phyloP scores from a whole-genome alignment of 2,113 vertebrate genomes.

The Neoarius graeffei region DNA sequence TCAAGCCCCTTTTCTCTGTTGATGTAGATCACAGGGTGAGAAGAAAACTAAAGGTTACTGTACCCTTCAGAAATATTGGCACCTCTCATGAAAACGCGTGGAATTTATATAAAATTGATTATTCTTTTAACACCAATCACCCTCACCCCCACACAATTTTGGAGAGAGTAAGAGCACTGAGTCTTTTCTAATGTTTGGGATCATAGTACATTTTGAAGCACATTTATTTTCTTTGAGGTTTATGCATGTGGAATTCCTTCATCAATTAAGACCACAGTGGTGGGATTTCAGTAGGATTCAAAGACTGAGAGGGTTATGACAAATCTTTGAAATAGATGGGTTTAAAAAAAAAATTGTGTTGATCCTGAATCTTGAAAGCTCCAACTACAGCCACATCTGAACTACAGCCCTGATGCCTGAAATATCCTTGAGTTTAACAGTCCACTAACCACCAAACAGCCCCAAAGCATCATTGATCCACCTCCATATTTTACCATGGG shows the following conservation, averaged over 20 bases:
- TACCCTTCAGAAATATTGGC: not conserved
- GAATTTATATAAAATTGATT: no score
- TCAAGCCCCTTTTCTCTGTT: slow-evolving; percentile 86
- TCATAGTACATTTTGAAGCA: not conserved
- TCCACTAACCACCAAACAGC: not conserved
- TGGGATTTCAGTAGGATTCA: not conserved
- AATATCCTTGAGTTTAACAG: not conserved
- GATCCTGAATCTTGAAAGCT: not conserved
- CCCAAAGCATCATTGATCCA: not conserved
- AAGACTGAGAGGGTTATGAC: not conserved
- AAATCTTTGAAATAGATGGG: not conserved
- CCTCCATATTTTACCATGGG: not conserved
- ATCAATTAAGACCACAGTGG: not conserved
- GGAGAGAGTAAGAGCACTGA: not conserved
- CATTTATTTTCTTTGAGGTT: no score
- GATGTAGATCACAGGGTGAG: slow-evolving; percentile 88
- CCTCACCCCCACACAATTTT: not conserved
- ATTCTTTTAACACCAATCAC: not conserved
- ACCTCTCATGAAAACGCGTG: not conserved
- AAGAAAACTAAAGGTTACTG: not conserved
- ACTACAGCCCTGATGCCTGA: not conserved
- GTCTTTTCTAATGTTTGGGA: not conserved
- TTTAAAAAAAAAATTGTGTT: not conserved
- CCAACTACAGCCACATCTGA: not conserved
- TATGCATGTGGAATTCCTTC: no score